phyloP scores from a whole-genome alignment of 1,140 invertebrate species.

The Drosophila melanica region DNA sequence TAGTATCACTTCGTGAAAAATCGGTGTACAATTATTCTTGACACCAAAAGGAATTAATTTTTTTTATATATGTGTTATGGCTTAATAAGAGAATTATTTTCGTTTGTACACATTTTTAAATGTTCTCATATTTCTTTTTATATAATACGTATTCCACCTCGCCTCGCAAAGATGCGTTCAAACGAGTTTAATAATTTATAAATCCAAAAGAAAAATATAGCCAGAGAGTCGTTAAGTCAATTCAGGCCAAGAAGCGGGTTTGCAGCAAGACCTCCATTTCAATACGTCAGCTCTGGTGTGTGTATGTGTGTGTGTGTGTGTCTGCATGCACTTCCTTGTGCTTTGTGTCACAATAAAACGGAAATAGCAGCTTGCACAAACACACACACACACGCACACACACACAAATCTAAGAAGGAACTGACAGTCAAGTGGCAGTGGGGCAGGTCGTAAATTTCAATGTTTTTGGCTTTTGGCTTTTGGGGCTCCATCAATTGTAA shows the following conservation, averaged over 20 bases:
- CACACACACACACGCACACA: conserved; percentile 28
- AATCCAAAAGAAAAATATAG: conserved; percentile 10
- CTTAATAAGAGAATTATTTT: no score
- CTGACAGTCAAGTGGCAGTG: conserved; percentile 18
- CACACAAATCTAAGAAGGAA: neutral
- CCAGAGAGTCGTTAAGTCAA: conserved; percentile 16
- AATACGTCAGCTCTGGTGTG: conserved; percentile 44
- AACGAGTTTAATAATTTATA: neutral
- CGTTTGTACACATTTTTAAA: neutral
- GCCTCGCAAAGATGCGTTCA: neutral
- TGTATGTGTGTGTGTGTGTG: conserved; percentile 28
- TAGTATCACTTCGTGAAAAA: no score
- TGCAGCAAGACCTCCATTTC: neutral
- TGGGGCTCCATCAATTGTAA: conserved; percentile 28
- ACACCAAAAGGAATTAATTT: no score
- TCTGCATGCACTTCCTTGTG: conserved; percentile 66
- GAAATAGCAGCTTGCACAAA: conserved; percentile 64
- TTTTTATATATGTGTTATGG: no score
- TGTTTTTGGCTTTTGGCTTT: conserved; percentile 36
- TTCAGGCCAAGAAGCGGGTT: neutral
- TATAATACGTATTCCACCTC: neutral
- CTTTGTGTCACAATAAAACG: conserved; percentile 71
- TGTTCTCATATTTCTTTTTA: neutral
- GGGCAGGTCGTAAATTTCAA: conserved; percentile 58
- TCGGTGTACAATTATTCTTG: no score